These are phyloP conservation scores for Athripsodes cinereus DNA, from an alignment of 2,888 invertebrate species.

Conservation along the genomic window DNA sequence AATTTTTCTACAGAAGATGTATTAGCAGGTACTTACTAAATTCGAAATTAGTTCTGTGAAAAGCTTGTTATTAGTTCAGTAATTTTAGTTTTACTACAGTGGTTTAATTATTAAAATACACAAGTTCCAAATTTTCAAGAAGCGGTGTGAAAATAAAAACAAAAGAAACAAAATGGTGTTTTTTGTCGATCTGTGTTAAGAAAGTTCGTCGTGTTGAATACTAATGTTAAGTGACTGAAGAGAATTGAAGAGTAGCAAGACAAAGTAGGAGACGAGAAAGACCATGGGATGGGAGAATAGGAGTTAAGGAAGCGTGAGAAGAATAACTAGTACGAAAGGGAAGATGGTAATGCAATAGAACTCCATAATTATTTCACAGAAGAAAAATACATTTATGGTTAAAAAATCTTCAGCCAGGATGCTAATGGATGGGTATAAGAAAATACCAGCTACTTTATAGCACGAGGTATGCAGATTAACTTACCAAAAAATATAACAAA, in stretches of 20 bases:
- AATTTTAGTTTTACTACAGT: too few species aligned
- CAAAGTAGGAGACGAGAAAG: background rate
- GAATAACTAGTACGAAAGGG: background rate
- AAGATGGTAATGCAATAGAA: background rate
- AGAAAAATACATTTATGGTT: too few species aligned
- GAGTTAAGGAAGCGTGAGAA: background rate
- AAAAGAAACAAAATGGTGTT: conserved; percentile 13
- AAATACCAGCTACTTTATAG: too few species aligned
- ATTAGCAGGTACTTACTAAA: too few species aligned
- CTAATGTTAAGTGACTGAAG: conserved; percentile 10
- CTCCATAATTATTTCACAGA: background rate
- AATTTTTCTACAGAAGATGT: too few species aligned
- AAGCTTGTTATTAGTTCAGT: too few species aligned
- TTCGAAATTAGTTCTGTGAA: too few species aligned
- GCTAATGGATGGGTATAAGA: too few species aligned
- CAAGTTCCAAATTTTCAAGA: background rate
- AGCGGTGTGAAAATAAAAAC: conserved; percentile 1
- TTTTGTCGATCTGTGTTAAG: conserved; percentile 21
- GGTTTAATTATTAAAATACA: background rate
- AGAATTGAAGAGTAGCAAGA: background rate
- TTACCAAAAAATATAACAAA: too few species aligned
- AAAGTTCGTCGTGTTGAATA: conserved; percentile 19
- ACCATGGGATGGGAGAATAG: background rate
- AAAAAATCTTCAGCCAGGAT: too few species aligned
- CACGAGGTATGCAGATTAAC: too few species aligned